These are phyloP conservation scores for Propsilocerus akamusi DNA, from an alignment of 1,140 invertebrate genomes.

Conservation along the genomic window DNA sequence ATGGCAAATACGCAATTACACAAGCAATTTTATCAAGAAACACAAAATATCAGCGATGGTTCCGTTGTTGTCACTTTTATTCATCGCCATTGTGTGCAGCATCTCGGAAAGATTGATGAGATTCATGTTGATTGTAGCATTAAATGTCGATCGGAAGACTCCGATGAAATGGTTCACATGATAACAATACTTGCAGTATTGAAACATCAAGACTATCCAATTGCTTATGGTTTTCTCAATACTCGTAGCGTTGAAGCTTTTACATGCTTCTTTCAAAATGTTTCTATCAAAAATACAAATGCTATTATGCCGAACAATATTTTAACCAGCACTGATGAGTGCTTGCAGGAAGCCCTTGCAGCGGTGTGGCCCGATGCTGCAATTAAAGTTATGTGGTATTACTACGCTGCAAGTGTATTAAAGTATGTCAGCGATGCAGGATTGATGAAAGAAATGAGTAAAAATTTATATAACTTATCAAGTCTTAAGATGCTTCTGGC, in stretches of 20 bases:
- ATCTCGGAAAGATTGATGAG: not conserved
- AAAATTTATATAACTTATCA: not conserved
- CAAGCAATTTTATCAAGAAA: not conserved
- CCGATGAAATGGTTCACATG: not conserved
- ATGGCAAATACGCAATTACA: not conserved
- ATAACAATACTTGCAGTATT: not conserved
- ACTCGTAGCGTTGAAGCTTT: not conserved
- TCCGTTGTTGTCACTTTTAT: too few relatives aligned
- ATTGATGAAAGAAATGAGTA: not conserved
- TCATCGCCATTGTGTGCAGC: too few relatives aligned
- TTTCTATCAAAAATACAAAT: not conserved
- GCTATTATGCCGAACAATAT: not conserved
- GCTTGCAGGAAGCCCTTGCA: not conserved
- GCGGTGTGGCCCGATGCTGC: not conserved
- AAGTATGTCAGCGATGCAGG: not conserved
- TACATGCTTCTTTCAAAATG: not conserved
- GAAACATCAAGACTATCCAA: not conserved
- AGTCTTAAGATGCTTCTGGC: constrained; percentile 6
- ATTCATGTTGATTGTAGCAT: not conserved
- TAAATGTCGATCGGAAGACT: not conserved
- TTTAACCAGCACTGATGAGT: not conserved
- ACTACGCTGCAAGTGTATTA: not conserved
- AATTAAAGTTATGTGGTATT: not conserved
- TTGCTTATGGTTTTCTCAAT: not conserved
- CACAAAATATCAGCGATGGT: not conserved